Base-by-base conservation (phyloP, 2,113 vertebrate species). In the Cygnus atratus region DNA sequence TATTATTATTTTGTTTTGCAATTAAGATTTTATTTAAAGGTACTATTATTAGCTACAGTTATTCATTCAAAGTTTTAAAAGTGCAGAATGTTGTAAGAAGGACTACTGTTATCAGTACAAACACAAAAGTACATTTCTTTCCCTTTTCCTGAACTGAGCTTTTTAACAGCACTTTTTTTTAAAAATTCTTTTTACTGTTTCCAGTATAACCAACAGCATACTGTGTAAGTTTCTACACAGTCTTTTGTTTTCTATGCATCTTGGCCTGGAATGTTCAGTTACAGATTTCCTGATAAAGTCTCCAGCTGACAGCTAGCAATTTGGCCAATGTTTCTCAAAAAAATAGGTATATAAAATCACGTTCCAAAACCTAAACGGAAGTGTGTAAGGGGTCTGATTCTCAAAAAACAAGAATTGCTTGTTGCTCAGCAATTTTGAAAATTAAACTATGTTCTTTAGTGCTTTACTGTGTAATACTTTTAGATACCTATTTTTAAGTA, bases 1-100 rank as follows among this genome's bases (percentile, higher is more conserved):
- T 67, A 79, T 93, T 93, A 76, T 92, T 89, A 75, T 63, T 95
- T 97, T 97, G 85, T 97, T 96, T 94, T 70, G 73, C 86, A 96
- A 97, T 96, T 96, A 95, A 91, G 80, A 84, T 92, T 94, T 94
- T 65, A 66, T 77, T 90, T 77, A 13, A 70, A 85, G 55, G 43
- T 71, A 17, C 26, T 31, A 55, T 78, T 79, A 84, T 93, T 85
- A 96, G 62, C 82, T 87, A 6, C 87, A 71, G 57, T 62, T 73
- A 83, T 24, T 82, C 67, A 84, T 93, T 83, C 78, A 92, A 72
- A 68, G 87, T 73, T 90, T 84, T 87, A 73, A 46, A 68, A 67
- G 70, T 44, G 25, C 63, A 63, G 50, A 41, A 15, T 70, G 80
- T 62, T 66, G 14, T 58, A 41, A 44, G 66, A 41, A 79, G 13